These are phyloP conservation scores for Hydroisotoma schaefferi DNA, from an alignment of 2,888 invertebrate genomes.

Conservation along the genomic window DNA sequence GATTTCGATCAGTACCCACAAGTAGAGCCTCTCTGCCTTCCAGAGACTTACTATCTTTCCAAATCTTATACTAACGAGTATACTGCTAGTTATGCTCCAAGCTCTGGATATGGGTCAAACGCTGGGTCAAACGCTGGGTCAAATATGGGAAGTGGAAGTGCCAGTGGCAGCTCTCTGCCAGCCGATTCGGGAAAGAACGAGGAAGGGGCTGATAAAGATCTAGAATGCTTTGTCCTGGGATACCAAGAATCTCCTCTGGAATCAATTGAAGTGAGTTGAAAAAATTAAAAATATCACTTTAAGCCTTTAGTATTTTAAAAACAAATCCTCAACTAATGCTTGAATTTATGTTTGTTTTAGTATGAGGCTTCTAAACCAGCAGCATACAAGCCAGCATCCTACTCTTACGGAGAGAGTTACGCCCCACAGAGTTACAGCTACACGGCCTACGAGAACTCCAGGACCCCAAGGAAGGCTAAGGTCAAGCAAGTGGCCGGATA, in stretches of 20 bases:
- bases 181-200: conserved; percentile 23
- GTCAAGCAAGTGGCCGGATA: conserved; percentile 27
- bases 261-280: conserved; percentile 39
- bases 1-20: conserved; percentile 47
- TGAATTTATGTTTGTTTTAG: conserved; percentile 21
- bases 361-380: conserved; percentile 23
- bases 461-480: conserved; percentile 46
- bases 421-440: conserved; percentile 36
- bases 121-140: no score
- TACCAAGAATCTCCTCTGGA: conserved; percentile 44
- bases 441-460: conserved; percentile 41
- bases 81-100: conserved; percentile 13
- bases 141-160: conserved; percentile 12
- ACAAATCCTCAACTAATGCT: no score
- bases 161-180: background rate
- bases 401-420: conserved; percentile 40
- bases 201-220: conserved; percentile 42
- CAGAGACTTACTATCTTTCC: conserved; percentile 44
- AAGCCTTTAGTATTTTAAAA: conserved; percentile 3
- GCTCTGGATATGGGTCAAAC: conserved; percentile 39
- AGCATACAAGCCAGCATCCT: conserved; percentile 29
- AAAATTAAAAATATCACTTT: conserved; percentile 3
- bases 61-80: conserved; percentile 45
- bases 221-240: conserved; percentile 46
- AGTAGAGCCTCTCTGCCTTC: conserved; percentile 43